These are phyloP conservation scores for Anneissia japonica DNA, from an alignment of 35 echinoderm and acorn worm species.

Conservation along the genomic window DNA sequence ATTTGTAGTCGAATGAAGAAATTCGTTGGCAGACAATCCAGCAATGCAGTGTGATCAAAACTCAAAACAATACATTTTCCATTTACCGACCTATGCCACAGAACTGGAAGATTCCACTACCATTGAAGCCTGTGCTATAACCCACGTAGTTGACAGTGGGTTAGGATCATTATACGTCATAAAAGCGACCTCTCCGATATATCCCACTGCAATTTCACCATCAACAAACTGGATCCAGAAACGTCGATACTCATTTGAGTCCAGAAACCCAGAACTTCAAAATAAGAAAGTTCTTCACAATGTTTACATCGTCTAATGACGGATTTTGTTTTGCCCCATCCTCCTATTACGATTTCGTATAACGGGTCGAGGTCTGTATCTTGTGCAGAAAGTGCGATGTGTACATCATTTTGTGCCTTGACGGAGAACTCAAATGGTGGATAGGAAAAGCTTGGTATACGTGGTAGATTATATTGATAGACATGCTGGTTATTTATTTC, in stretches of 20 bases:
- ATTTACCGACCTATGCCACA: slow-evolving; percentile 3
- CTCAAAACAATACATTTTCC: too few species aligned
- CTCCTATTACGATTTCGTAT: slow-evolving; percentile 8
- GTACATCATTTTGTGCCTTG: neutral
- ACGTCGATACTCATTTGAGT: neutral
- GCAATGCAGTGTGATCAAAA: too few species aligned
- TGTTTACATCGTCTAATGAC: neutral
- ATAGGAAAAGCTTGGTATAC: too few species aligned
- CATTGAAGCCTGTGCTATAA: neutral
- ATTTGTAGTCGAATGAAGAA: too few species aligned
- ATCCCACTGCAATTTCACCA: neutral
- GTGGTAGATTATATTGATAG: too few species aligned
- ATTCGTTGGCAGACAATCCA: too few species aligned
- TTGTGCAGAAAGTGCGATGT: neutral
- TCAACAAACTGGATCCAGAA: neutral
- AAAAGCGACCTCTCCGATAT: neutral
- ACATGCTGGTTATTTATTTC: too few species aligned
- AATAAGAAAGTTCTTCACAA: neutral
- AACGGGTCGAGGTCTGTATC: neutral
- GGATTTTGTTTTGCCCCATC: neutral
- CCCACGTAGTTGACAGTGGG: slow-evolving; percentile 5
- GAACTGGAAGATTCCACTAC: neutral
- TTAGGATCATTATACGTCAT: neutral
- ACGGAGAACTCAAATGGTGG: neutral
- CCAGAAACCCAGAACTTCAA: neutral